phyloP scores from a whole-genome alignment of 2,113 vertebrate species.

The Camelus bactrianus region DNA sequence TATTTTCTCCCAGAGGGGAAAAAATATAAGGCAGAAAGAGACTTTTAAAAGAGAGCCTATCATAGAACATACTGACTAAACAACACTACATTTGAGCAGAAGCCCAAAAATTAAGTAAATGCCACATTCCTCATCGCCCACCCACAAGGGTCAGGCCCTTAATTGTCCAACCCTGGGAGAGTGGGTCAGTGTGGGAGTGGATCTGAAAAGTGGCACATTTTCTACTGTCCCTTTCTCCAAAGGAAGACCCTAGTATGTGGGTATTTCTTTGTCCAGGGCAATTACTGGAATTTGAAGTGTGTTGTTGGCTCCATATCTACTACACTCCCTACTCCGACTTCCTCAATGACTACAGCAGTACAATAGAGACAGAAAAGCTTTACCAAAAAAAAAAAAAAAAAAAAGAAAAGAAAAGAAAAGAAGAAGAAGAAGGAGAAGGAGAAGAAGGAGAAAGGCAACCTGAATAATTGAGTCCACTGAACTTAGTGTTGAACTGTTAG shows the following conservation, averaged over 20 bases:
- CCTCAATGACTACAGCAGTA: neutral
- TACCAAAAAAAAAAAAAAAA: neutral
- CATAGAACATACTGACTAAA: neutral
- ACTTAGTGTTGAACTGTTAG: neutral
- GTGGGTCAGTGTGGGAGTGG: fast-evolving
- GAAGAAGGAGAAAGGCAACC: neutral
- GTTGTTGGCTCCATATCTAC: neutral
- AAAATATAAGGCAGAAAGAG: neutral
- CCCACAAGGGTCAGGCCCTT: neutral
- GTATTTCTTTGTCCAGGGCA: neutral
- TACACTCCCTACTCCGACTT: neutral
- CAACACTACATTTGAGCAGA: neutral
- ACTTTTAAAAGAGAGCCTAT: conserved; percentile 46
- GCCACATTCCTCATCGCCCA: neutral
- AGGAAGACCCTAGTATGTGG: neutral
- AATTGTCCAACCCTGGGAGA: neutral
- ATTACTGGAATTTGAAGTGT: neutral
- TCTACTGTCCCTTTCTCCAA: neutral
- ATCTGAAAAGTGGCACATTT: neutral
- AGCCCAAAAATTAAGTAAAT: conserved; percentile 5
- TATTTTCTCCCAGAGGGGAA: conserved; percentile 38
- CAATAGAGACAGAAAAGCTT: neutral
- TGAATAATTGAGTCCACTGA: neutral
- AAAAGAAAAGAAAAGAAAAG: too few relatives aligned
- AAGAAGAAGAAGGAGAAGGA: neutral